Conservation (phyloP, 2,113 vertebrate genomes). For the Tupaia chinensis region DNA sequence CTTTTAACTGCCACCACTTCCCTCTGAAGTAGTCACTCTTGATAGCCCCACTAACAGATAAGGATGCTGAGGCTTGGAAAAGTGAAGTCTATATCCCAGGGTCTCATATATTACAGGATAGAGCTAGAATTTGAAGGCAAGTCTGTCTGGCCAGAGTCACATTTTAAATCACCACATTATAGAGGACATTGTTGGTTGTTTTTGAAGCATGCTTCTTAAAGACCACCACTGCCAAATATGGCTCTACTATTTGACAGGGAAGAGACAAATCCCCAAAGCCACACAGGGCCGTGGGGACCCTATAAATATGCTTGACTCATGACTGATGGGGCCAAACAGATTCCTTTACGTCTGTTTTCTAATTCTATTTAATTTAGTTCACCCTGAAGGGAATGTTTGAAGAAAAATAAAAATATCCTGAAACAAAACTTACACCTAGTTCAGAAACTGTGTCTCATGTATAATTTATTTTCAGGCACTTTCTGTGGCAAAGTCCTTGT, state of each 20-base stretch:
- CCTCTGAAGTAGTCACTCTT: neutral
- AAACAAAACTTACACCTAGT: constrained; percentile 50
- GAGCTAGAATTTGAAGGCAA: neutral
- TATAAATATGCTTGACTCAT: neutral
- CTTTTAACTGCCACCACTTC: neutral
- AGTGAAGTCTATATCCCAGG: neutral
- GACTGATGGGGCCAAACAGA: neutral
- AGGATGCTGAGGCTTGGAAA: neutral
- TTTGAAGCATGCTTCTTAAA: neutral
- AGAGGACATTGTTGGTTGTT: neutral
- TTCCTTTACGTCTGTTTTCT: constrained; percentile 4
- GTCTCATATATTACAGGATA: neutral
- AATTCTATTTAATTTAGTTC: constrained; percentile 40
- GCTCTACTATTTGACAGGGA: neutral
- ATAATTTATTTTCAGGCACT: constrained; percentile 71
- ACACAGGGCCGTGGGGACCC: neutral
- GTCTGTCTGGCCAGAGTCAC: neutral
- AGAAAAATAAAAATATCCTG: constrained; percentile 73
- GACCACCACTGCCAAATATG: neutral
- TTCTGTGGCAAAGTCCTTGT: constrained; percentile 67
- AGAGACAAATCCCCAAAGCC: neutral
- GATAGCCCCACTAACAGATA: neutral
- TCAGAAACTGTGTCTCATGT: constrained; percentile 69
- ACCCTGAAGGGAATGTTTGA: constrained; percentile 57
- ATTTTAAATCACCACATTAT: neutral